Base-by-base conservation (phyloP, 2,888 invertebrate genomes). In the Idaea straminata region DNA sequence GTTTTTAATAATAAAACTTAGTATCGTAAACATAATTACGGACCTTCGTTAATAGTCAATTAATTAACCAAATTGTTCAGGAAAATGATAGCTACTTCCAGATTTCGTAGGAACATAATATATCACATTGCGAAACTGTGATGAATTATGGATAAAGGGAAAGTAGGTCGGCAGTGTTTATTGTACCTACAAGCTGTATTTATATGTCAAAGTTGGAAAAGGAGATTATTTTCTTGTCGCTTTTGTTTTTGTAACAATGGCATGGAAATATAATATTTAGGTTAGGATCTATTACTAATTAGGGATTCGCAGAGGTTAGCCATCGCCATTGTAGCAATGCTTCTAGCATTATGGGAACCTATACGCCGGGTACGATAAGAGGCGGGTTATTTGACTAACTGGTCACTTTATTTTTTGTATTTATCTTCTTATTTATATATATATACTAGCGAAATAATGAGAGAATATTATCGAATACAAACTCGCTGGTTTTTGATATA, bases 131-230 rank as follows among this genome's bases (percentile, higher is more conserved):
- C 66, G 67, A 69, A 71, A 64, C 65, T 63, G 66, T 69, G 68
- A 73, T 73, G 70, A 71, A 74, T 70, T 71, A 73, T 74, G 72
- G 66, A 72, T 68, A 62, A 47, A 63, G 63, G 64, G 65, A 64
- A 71, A 70, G 64, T 73, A 70, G 73, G 73, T 69, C 69, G 67
- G 61, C 61, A 68, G 13, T 13, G 47, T 47, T 47, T 47, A 47
- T 47, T 47, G 47, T 47, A 47, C 47, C 7, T 47, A 47, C 7
- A 10, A 13, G 47, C 47, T 47, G 10, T 47, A 47, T 47, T 47
- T 47, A 47, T 47, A 7, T 47, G 47, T 47, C 47, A 47, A 47
- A 47, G 47, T 47, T 47, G 47, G 47, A 47, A 47, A 47, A 47
- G 47, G 47, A 47, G 47, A 47, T 47, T 7, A 47, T 47, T 47